These are phyloP conservation scores for Idaea dimidiata DNA, from an alignment of 2,888 invertebrate species.

Conservation along the genomic window DNA sequence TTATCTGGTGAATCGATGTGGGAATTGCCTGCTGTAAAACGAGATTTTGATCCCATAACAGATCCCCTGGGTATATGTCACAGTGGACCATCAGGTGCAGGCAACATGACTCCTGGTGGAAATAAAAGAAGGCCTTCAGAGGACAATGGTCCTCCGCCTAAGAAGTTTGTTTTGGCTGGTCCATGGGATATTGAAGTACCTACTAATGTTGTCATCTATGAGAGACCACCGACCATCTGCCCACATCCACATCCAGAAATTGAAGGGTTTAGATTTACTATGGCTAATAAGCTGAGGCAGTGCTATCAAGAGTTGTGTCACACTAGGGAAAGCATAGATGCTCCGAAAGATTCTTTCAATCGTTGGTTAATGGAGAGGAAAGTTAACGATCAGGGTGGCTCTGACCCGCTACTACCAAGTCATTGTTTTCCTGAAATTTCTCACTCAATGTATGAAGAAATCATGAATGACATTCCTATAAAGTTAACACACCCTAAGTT, in stretches of 20 bases:
- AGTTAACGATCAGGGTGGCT: constrained; percentile 91
- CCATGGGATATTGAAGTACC: constrained; percentile 97
- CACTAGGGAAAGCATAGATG: constrained; percentile 95
- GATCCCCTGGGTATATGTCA: constrained; percentile 93
- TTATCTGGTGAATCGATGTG: constrained; percentile 97
- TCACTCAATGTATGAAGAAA: constrained; percentile 96
- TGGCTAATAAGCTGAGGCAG: constrained; percentile 91
- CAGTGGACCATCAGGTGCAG: constrained; percentile 66
- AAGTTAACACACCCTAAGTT: constrained; percentile 97
- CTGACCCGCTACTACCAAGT: constrained; percentile 95
- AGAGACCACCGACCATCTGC: constrained; percentile 90
- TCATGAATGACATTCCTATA: constrained; percentile 98
- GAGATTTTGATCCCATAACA: constrained; percentile 94
- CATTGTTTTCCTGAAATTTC: constrained; percentile 96
- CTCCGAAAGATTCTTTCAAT: constrained; percentile 97
- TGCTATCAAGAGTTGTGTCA: constrained; percentile 97
- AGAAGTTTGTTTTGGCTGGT: constrained; percentile 93
- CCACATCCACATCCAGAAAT: constrained; percentile 97
- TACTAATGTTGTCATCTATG: constrained; percentile 94
- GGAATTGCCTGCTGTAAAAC: constrained; percentile 94
- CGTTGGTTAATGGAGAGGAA: constrained; percentile 98
- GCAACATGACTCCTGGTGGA: constrained; percentile 78
- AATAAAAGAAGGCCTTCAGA: constrained; percentile 90
- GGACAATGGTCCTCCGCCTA: constrained; percentile 89
- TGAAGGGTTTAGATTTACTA: constrained; percentile 91